Evolutionary conservation across 2,888 invertebrate genomes (phyloP).

Genomic region (Drosophila pseudotalamancana): DNA sequence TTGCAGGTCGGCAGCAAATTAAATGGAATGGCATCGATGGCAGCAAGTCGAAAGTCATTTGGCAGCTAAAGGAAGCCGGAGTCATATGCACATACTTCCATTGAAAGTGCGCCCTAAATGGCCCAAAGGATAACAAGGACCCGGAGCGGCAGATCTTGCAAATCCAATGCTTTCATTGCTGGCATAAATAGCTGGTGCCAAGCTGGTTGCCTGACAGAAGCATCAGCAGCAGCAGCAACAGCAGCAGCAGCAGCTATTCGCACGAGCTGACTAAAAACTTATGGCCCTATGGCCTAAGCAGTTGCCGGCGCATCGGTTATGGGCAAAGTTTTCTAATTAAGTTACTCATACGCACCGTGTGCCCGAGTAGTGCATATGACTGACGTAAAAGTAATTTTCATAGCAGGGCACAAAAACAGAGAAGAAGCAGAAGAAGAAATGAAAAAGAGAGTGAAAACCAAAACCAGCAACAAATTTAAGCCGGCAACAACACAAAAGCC

Average conservation of each 20-base stretch:
- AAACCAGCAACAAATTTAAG: slow-evolving; percentile 57
- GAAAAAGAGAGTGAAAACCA: slow-evolving; percentile 53
- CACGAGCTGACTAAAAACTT: slow-evolving; percentile 59
- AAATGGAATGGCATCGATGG: slow-evolving; percentile 27
- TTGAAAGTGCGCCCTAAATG: slow-evolving; percentile 4
- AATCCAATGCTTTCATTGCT: slow-evolving; percentile 44
- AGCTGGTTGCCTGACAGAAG: neutral
- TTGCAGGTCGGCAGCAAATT: slow-evolving; percentile 19
- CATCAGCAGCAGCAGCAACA: no score
- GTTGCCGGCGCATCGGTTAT: slow-evolving; percentile 48
- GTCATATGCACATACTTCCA: slow-evolving; percentile 16
- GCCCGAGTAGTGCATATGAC: slow-evolving; percentile 67
- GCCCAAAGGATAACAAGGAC: slow-evolving; percentile 9
- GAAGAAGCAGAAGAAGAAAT: neutral
- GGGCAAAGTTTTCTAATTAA: slow-evolving; percentile 76
- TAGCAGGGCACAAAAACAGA: slow-evolving; percentile 10
- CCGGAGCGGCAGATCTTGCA: slow-evolving; percentile 30
- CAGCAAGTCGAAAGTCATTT: slow-evolving; percentile 40
- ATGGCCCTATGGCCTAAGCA: slow-evolving; percentile 15
- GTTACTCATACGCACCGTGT: slow-evolving; percentile 77
- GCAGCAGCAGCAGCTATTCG: slow-evolving; percentile 27
- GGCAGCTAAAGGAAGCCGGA: slow-evolving; percentile 11
- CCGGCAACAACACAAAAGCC: slow-evolving; percentile 60
- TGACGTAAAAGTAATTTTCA: slow-evolving; percentile 80
- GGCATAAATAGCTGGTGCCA: slow-evolving; percentile 39